Evolutionary conservation across 2,888 invertebrate genomes (phyloP).

Genomic region (Leptinotarsa tumamoca): DNA sequence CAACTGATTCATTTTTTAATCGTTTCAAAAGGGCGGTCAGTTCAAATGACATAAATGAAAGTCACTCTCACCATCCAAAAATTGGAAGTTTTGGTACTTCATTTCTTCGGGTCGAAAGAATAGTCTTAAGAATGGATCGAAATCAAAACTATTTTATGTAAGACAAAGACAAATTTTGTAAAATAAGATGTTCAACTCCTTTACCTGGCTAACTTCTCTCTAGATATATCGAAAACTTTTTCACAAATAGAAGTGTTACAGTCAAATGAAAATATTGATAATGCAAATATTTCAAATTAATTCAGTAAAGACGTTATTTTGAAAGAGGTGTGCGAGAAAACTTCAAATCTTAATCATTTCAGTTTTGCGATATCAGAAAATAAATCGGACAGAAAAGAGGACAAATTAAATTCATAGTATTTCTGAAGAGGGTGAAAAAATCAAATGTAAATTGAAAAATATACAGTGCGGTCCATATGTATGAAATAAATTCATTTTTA

Average conservation of each 20-base stretch:
- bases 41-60: background rate
- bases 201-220: background rate
- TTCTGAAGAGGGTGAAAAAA: background rate
- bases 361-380: background rate
- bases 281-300: background rate
- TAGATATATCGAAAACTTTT: background rate
- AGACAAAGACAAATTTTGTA: background rate
- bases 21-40: background rate
- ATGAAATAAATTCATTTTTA: too few species aligned
- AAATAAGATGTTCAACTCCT: slow-evolving; percentile 15
- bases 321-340: background rate
- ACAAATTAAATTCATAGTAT: background rate
- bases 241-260: background rate
- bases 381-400: background rate
- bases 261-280: background rate
- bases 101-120: background rate
- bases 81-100: background rate
- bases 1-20: background rate
- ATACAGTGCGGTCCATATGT: background rate
- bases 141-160: background rate
- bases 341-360: background rate
- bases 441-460: background rate
- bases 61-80: background rate
- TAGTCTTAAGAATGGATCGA: background rate
- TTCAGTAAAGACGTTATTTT: background rate